Percentiles rank a stretch among this genome's conserved stretches.
phyloP scores from a whole-genome alignment of 2,797 vertebrate species.

The Falco rusticolus region DNA sequence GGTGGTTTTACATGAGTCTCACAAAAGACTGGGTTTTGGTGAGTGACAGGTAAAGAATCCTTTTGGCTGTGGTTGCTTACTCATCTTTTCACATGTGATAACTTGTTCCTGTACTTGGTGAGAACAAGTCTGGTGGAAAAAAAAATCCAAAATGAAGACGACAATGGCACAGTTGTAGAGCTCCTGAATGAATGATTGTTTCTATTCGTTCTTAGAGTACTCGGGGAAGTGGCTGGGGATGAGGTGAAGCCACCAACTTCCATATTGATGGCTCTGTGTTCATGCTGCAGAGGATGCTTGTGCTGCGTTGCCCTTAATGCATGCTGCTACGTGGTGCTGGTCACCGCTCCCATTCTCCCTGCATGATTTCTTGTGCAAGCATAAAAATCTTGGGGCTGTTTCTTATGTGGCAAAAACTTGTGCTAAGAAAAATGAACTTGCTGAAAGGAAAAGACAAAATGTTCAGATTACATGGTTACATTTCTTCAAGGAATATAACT shows the following conservation, averaged over 20 bases:
- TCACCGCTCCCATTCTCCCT: constrained; percentile 23
- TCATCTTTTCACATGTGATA: not conserved
- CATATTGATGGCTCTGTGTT: not conserved
- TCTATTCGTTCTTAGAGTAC: not conserved
- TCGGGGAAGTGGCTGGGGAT: not conserved
- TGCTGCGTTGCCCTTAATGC: not conserved
- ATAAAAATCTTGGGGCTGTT: constrained; percentile 42
- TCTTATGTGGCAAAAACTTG: constrained; percentile 44
- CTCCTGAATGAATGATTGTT: not conserved
- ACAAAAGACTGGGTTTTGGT: not conserved
- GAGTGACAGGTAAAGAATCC: not conserved
- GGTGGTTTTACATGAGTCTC: not conserved
- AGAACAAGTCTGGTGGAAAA: not conserved
- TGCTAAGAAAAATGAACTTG: constrained; percentile 31
- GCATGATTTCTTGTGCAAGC: constrained; percentile 57
- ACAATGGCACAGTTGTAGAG: not conserved
- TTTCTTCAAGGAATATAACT: constrained; percentile 40
- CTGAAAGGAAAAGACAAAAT: constrained; percentile 62
- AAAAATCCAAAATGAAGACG: not conserved
- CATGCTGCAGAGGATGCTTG: constrained; percentile 18
- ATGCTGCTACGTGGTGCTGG: not conserved
- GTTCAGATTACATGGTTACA: constrained; percentile 48
- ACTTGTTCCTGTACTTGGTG: not conserved
- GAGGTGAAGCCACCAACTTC: not conserved
- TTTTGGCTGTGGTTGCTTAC: not conserved